Base-by-base conservation (phyloP, 2,797 vertebrate genomes). In the Xenentodon cancila region DNA sequence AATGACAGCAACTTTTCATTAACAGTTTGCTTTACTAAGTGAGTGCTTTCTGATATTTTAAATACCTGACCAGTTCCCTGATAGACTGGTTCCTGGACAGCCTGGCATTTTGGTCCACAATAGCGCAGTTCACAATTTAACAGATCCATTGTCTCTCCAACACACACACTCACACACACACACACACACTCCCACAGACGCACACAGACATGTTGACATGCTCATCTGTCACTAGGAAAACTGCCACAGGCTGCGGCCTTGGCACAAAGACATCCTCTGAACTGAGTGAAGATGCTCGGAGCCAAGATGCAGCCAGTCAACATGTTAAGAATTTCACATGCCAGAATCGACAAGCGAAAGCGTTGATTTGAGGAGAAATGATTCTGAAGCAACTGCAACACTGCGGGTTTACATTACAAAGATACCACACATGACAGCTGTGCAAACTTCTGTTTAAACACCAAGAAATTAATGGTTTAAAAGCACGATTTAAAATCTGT, bases 141-240 rank as follows among this genome's bases (percentile, higher is more conserved):
- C 50, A 84, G 80, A 72, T 79, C 79, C 78, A 84, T 92, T 88
- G 88, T 90, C 88, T 89, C 81, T 51, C 60, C 25, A 3, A 25
- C n/a, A 30, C 56, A 45, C 42, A 57, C 18, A 19, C 22, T 46
- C 12, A n/a, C 37, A 25, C 80, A 66, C 65, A 65, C 74, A 64
- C 55, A 65, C 15, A 37, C 59, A 27, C 59, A 55, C 60, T 51
- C 73, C 55, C 51, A 59, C 65, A 47, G 69, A 47, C 71, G 64
- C 81, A 81, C 73, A 79, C 84, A 88, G 79, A 86, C 84, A 88
- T 73, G 87, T 89, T 92, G 90, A 93, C 91, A 91, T 87, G 89
- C 91, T 92, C 92, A 93, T 93, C 92, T 91, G 90, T 94, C 92
- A 93, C 87, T 84, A 86, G 85, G 84, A 88, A 91, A 91, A 91